Conservation (phyloP, 2,797 vertebrate species). For the Diceros bicornis region DNA sequence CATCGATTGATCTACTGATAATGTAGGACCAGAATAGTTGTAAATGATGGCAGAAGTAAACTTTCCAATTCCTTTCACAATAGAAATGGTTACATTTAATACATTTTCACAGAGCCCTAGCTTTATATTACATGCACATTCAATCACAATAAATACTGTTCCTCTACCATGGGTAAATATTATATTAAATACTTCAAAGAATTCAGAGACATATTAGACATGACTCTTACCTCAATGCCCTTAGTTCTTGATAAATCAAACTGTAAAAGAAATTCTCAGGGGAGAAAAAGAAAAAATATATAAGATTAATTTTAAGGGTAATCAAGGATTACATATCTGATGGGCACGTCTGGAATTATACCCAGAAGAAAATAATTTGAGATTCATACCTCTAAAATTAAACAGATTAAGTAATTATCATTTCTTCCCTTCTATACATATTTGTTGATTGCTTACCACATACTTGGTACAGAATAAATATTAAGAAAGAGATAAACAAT, state of each 20-base stretch:
- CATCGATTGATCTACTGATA: background rate
- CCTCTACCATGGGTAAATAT: background rate
- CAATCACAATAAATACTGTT: background rate
- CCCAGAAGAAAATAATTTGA: conserved; percentile 45
- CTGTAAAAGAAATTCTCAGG: background rate
- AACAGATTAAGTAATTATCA: background rate
- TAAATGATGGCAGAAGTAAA: conserved; percentile 49
- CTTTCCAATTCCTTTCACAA: conserved; percentile 12
- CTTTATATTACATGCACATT: background rate
- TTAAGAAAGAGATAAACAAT: background rate
- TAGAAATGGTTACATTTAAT: conserved; percentile 13
- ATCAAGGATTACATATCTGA: conserved; percentile 12
- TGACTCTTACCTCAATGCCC: background rate
- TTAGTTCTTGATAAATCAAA: background rate
- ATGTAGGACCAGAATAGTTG: background rate
- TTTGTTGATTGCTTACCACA: background rate
- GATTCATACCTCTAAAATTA: background rate
- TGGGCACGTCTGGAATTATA: background rate
- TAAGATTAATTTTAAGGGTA: background rate
- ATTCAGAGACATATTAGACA: background rate
- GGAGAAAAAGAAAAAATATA: background rate
- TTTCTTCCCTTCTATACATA: background rate
- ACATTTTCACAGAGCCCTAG: background rate
- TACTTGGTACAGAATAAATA: background rate
- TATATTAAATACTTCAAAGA: background rate